Conservation (phyloP, 2,113 vertebrate genomes). For the Sturnus vulgaris region DNA sequence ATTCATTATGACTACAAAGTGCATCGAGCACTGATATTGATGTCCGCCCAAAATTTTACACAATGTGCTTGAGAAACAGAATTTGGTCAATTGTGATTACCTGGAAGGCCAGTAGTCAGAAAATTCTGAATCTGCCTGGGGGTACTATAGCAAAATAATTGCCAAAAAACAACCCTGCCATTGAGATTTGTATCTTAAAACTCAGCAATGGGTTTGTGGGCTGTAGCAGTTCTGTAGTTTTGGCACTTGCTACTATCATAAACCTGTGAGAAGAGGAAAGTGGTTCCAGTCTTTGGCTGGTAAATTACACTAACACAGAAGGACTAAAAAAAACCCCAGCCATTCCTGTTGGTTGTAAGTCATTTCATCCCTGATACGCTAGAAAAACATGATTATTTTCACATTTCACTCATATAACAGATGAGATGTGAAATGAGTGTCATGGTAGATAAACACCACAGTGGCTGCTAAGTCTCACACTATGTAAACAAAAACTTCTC, state of each 20-base stretch:
- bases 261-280: background rate
- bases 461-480: conserved; percentile 19
- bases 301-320: background rate
- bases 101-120: background rate
- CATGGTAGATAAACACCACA: conserved; percentile 33
- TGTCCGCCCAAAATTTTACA: background rate
- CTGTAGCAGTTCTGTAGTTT: background rate
- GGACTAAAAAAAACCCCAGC: background rate
- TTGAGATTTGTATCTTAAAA: background rate
- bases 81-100: background rate
- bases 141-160: background rate
- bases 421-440: conserved; percentile 60
- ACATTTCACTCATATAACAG: conserved; percentile 35
- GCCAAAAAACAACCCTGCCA: background rate
- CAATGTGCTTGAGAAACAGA: background rate
- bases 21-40: background rate
- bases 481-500: conserved; percentile 49
- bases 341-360: background rate
- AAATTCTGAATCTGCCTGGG: background rate
- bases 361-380: background rate
- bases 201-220: background rate
- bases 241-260: background rate
- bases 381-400: conserved; percentile 45
- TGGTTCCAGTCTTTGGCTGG: background rate
- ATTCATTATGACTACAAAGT: background rate